Evolutionary conservation across 2,888 invertebrate genomes (phyloP), one percentile per base, ranked within the genome.

Genomic region (Laothoe populi): DNA sequence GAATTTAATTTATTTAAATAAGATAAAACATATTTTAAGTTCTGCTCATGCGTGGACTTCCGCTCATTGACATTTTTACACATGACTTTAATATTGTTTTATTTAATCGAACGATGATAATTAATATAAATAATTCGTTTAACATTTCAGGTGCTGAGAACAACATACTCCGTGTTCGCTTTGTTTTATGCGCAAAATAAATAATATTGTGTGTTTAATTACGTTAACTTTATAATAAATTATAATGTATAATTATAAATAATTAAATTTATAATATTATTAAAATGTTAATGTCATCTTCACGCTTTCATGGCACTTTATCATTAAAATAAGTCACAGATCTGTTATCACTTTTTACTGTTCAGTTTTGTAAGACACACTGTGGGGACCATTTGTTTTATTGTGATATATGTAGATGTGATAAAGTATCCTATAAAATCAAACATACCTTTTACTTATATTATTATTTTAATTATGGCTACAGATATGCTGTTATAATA

Each of bases 161-260:
- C 77, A 60, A 89, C 89, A 1, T 90, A 90, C 64, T 90, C 90
- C 4, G 87, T 90, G 7, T 89, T 89, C 59, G 88, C 90, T 24
- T 77, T 90, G 61, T 80, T 90, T 73, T 82, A 88, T 67, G 87
- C 90, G 58, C 84, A 84, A 71, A 75, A 85, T 64, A 74, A 79
- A 71, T 82, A 74, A 70, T 42, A 19, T 24, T 23, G 40, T 21
- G 19, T 40, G 2, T 42, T 40, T 23, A 16, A n/a, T 23, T n/a
- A 24, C 4, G 24, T 10, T 13, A 38, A 13, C 10, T 11, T 38
- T 38, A 38, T 38, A 7, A 7, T 35, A 35, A 8, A 7, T 35
- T 35, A 8, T 38, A 38, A 38, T 38, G 35, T 31, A 8, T 31
- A 31, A 31, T 31, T 8, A 31, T 31, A 8, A n/a, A n/a, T n/a